Percentiles rank a stretch among this genome's conserved stretches.
phyloP scores from a whole-genome alignment of 37 sponge, comb jelly and placozoan species.

The Aphrocallistes beatrix region DNA sequence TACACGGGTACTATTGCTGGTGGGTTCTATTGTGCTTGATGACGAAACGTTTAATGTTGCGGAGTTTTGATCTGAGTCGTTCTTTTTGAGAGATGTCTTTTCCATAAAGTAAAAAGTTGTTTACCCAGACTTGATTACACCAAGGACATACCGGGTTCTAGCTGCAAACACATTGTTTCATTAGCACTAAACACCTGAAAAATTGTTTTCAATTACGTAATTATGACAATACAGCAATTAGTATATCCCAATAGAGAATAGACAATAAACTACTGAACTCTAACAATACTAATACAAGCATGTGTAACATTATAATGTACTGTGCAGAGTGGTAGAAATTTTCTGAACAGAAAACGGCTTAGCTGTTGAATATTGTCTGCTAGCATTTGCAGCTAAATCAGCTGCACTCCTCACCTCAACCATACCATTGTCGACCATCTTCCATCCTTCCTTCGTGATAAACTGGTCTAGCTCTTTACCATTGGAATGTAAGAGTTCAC shows the following conservation, averaged over 20 bases:
- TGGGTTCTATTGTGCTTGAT: too few species aligned
- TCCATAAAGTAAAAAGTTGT: constrained; percentile 6
- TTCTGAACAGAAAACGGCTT: background rate
- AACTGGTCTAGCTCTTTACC: background rate
- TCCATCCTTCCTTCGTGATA: background rate
- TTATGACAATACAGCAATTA: background rate
- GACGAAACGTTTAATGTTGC: too few species aligned
- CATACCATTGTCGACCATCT: background rate
- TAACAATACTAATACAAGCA: background rate
- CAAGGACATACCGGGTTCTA: too few species aligned
- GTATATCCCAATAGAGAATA: background rate
- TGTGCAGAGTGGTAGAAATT: background rate
- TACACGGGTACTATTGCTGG: background rate
- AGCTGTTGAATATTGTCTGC: background rate
- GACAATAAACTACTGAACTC: background rate
- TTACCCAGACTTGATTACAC: background rate
- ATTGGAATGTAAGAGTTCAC: background rate
- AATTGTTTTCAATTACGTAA: background rate
- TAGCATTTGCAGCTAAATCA: background rate
- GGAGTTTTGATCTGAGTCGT: background rate
- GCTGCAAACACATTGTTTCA: too few species aligned
- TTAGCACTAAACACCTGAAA: too few species aligned
- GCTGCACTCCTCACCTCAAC: background rate
- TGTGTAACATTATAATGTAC: background rate
- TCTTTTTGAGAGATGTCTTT: background rate